These are phyloP conservation scores for Papilio protenor DNA, from an alignment of 2,888 invertebrate species.

Conservation along the genomic window DNA sequence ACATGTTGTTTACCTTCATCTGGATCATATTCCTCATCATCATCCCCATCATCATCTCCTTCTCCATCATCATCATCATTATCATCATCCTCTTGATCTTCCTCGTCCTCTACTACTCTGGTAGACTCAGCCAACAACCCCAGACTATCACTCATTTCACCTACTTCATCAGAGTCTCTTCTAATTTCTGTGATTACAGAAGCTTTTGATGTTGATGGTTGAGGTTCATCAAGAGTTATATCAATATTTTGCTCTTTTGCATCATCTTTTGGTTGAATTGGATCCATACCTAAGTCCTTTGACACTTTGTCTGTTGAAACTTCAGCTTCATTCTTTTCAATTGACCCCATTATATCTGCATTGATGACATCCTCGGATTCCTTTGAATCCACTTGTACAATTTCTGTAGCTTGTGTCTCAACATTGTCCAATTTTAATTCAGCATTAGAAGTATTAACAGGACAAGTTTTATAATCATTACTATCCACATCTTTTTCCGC, in stretches of 20 bases:
- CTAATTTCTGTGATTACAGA: slow-evolving; percentile 38
- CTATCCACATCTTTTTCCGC: neutral
- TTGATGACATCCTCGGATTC: neutral
- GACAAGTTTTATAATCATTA: neutral
- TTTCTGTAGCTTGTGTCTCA: slow-evolving; percentile 12
- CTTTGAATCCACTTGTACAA: slow-evolving; percentile 33
- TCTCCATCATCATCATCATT: slow-evolving; percentile 69
- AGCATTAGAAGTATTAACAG: neutral
- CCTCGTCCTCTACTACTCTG: slow-evolving; percentile 68
- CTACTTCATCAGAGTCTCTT: slow-evolving; percentile 50
- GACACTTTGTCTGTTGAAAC: slow-evolving; percentile 30
- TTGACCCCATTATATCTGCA: neutral
- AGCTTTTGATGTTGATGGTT: slow-evolving; percentile 48
- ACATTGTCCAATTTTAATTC: slow-evolving; percentile 2
- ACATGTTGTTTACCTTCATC: slow-evolving; percentile 57
- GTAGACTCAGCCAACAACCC: slow-evolving; percentile 75
- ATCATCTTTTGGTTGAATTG: neutral
- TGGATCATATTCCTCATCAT: slow-evolving; percentile 55
- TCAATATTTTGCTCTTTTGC: neutral
- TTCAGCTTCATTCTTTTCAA: neutral
- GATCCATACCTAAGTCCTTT: slow-evolving; percentile 20
- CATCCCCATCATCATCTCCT: slow-evolving; percentile 64
- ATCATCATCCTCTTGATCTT: slow-evolving; percentile 67
- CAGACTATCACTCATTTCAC: slow-evolving; percentile 67
- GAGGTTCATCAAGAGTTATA: slow-evolving; percentile 33